phyloP scores from a whole-genome alignment of 2,888 invertebrate genomes.

The Homarus gammarus region DNA sequence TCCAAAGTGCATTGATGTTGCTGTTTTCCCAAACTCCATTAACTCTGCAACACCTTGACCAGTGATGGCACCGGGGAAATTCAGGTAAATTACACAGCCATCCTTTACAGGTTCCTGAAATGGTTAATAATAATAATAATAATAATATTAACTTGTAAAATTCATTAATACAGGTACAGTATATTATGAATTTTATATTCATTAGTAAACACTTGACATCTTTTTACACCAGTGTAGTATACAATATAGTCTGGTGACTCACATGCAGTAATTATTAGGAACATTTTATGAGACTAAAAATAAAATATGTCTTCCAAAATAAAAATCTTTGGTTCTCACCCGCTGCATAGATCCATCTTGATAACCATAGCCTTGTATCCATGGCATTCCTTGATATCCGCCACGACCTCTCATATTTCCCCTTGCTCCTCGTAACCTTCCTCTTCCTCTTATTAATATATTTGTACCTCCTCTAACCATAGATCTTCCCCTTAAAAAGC shows the following conservation, averaged over 20 bases:
- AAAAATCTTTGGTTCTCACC: background rate
- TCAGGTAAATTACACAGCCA: conserved; percentile 36
- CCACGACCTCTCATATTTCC: background rate
- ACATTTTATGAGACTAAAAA: too few relatives aligned
- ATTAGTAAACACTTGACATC: too few relatives aligned
- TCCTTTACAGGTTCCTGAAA: conserved; percentile 48
- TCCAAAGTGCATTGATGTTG: conserved; percentile 49
- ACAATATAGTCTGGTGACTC: too few relatives aligned
- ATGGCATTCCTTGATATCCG: background rate
- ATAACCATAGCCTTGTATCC: conserved; percentile 4
- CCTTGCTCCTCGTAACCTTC: background rate
- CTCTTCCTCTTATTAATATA: background rate
- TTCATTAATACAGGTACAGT: background rate
- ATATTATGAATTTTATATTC: too few relatives aligned
- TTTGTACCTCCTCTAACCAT: background rate
- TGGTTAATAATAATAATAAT: background rate
- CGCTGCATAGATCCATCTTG: background rate
- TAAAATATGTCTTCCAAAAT: background rate
- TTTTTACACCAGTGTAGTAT: too few relatives aligned
- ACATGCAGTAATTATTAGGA: too few relatives aligned
- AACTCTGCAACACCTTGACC: conserved; percentile 32
- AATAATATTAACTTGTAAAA: background rate
- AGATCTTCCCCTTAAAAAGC: background rate
- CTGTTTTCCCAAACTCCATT: conserved; percentile 38
- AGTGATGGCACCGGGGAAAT: conserved; percentile 48